These are phyloP conservation scores for Netelia melanura DNA, from an alignment of 2,888 invertebrate species.

Conservation along the genomic window DNA sequence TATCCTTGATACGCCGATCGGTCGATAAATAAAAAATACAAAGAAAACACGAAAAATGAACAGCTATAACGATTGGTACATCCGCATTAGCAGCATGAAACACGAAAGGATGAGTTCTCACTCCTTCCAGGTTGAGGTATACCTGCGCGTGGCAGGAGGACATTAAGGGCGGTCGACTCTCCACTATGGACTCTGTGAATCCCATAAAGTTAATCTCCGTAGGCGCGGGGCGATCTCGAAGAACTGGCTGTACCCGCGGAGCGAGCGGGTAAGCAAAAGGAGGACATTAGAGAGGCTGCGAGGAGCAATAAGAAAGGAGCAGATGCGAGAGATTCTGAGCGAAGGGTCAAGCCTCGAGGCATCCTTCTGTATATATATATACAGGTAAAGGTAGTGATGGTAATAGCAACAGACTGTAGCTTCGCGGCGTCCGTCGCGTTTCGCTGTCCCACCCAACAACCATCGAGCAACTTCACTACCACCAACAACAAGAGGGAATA, in stretches of 20 bases:
- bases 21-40: background rate
- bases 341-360: slow-evolving; percentile 78
- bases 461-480: background rate
- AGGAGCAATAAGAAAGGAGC: slow-evolving; percentile 70
- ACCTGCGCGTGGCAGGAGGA: slow-evolving; percentile 30
- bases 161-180: slow-evolving; percentile 14
- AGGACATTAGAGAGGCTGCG: background rate
- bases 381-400: background rate
- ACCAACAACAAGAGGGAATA: background rate
- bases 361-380: slow-evolving; percentile 61
- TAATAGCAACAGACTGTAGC: slow-evolving; percentile 9
- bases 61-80: background rate
- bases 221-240: slow-evolving; percentile 23
- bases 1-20: background rate
- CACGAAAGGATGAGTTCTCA: slow-evolving; percentile 7
- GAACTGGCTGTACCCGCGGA: background rate
- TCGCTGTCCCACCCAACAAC: slow-evolving; percentile 44
- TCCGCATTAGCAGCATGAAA: slow-evolving; percentile 16
- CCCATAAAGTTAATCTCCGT: slow-evolving; percentile 56
- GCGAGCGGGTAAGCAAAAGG: background rate
- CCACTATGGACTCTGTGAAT: slow-evolving; percentile 7
- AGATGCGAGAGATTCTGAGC: slow-evolving; percentile 80
- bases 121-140: background rate
- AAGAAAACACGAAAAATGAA: background rate
- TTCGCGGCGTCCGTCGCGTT: slow-evolving; percentile 29